Evolutionary conservation across 2,797 vertebrate genomes (phyloP).

Genomic region (Oreochromis grahami): DNA sequence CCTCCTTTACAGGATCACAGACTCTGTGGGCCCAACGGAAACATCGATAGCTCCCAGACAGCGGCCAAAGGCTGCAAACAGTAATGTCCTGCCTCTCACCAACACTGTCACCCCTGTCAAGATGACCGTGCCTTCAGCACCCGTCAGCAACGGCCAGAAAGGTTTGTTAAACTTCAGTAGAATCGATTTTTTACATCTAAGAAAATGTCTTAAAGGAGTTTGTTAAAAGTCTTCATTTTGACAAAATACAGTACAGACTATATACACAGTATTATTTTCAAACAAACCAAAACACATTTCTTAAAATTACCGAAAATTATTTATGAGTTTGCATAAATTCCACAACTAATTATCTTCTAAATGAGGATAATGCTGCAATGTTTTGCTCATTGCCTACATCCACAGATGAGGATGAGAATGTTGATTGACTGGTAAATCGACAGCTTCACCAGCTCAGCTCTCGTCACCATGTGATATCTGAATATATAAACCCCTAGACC

Average conservation of each 20-base stretch:
- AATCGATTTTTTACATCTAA: neutral
- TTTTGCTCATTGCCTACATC: neutral
- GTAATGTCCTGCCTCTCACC: conserved; percentile 82
- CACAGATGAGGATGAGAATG: accelerated
- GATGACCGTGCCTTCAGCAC: conserved; percentile 80
- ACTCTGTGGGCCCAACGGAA: conserved; percentile 94
- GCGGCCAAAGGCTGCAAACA: conserved; percentile 90
- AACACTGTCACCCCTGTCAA: conserved; percentile 89
- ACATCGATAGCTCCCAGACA: conserved; percentile 97
- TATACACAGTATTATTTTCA: neutral
- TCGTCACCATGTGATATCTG: neutral
- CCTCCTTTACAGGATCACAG: conserved; percentile 85
- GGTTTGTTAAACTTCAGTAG: conserved; percentile 58
- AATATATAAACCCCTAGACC: neutral
- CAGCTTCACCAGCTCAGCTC: neutral
- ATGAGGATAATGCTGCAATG: neutral
- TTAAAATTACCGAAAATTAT: neutral
- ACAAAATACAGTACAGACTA: neutral
- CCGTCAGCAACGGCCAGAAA: conserved; percentile 83
- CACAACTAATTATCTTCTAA: neutral
- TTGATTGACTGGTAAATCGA: neutral
- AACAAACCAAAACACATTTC: neutral
- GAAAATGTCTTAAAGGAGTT: neutral
- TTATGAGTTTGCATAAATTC: neutral
- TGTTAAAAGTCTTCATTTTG: neutral